Evolutionary conservation across 1,140 invertebrate species (phyloP).

Genomic region (Ceratina calcarata): DNA sequence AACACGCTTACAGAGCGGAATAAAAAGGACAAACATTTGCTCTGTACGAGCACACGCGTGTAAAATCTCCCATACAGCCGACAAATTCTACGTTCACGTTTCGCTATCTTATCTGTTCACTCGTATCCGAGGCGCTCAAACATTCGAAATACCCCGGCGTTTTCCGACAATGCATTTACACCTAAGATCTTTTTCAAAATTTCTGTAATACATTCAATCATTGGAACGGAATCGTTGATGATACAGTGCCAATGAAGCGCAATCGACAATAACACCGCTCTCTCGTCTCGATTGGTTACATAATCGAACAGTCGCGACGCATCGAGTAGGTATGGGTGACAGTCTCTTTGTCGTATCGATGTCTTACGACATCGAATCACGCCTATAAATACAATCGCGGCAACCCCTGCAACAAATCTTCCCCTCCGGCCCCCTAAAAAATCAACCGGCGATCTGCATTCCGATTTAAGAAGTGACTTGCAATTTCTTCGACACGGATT

Average conservation of each 20-base stretch:
- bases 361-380: conserved; percentile 24
- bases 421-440: too few species aligned
- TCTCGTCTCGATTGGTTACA: conserved; percentile 9
- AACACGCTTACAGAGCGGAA: not conserved
- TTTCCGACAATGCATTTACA: not conserved
- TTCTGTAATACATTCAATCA: too few species aligned
- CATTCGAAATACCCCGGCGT: not conserved
- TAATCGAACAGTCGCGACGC: conserved; percentile 42
- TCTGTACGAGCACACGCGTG: not conserved
- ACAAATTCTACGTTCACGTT: not conserved
- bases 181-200: not conserved
- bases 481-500: not conserved
- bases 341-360: too few species aligned
- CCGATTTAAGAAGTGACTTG: conserved; percentile 14
- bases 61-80: too few species aligned
- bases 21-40: conserved; percentile 28
- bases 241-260: conserved; percentile 5
- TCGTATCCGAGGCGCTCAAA: conserved; percentile 15
- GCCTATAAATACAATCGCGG: conserved; percentile 32
- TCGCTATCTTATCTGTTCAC: conserved; percentile 5
- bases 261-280: conserved; percentile 1
- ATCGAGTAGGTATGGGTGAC: conserved; percentile 12
- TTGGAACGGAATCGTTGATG: not conserved
- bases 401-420: too few species aligned
- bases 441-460: not conserved